Evolutionary conservation across 37 sponge, comb jelly and placozoan genomes (phyloP).

Genomic region (Aphrocallistes beatrix): DNA sequence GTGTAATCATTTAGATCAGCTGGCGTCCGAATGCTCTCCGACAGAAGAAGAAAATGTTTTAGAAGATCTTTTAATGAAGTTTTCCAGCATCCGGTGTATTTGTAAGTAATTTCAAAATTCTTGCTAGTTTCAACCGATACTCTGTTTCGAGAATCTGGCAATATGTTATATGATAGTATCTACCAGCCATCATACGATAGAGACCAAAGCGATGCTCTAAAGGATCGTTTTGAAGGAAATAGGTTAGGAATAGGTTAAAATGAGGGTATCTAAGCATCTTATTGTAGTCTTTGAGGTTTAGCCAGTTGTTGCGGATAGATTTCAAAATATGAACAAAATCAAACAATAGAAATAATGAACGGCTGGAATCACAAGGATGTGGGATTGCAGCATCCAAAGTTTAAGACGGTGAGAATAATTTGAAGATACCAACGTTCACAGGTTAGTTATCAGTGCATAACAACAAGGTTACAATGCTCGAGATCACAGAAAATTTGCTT

Average conservation of each 20-base stretch:
- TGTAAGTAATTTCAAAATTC: too few species aligned
- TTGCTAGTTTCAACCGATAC: too few species aligned
- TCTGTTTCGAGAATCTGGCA: too few species aligned
- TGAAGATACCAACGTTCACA: neutral
- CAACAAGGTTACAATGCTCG: neutral
- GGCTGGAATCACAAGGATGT: neutral
- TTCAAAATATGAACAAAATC: neutral
- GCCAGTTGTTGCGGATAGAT: neutral
- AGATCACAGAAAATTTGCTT: neutral
- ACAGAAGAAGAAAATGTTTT: too few species aligned
- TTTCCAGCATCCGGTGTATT: too few species aligned
- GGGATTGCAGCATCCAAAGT: neutral
- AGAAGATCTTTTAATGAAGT: too few species aligned
- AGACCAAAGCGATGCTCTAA: too few species aligned
- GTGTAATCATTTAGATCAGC: neutral
- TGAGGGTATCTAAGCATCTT: neutral
- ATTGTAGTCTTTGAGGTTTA: neutral
- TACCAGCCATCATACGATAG: too few species aligned
- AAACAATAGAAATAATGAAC: neutral
- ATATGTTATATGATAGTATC: too few species aligned
- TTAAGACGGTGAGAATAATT: neutral
- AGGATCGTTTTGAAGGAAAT: too few species aligned
- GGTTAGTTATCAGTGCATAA: neutral
- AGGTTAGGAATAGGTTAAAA: too few species aligned
- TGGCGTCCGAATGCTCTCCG: neutral